These are phyloP conservation scores for Charadrius vociferus DNA, from an alignment of 2,113 vertebrate genomes.

Conservation along the genomic window DNA sequence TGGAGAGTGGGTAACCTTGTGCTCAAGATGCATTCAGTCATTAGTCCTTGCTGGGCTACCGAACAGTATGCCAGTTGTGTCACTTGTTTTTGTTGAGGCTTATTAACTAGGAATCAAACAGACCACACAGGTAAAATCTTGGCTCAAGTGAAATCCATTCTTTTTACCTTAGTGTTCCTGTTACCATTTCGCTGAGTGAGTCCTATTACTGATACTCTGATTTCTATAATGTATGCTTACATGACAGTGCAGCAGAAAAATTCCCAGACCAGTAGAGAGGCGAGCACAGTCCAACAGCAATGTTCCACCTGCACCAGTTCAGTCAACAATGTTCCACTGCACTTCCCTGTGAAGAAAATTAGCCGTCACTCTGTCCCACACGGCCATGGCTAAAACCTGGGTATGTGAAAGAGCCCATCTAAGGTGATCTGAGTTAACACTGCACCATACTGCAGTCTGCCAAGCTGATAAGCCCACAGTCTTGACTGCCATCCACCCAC, in stretches of 20 bases:
- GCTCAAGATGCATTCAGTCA: neutral
- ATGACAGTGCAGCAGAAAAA: neutral
- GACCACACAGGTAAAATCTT: neutral
- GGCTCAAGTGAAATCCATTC: neutral
- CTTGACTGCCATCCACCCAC: conserved; percentile 45
- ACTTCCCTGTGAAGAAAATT: neutral
- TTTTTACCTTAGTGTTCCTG: neutral
- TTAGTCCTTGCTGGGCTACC: neutral
- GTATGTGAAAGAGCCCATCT: neutral
- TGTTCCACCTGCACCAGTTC: neutral
- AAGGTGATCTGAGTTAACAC: neutral
- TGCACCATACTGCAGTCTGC: neutral
- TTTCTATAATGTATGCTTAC: neutral
- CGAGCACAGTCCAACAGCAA: neutral
- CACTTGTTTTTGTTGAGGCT: neutral
- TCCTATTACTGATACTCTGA: neutral
- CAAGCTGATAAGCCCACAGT: conserved; percentile 9
- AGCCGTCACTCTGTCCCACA: neutral
- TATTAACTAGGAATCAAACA: neutral
- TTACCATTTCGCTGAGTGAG: neutral
- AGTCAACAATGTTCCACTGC: neutral
- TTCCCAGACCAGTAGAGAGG: neutral
- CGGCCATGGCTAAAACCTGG: neutral
- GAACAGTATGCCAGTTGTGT: fast-evolving
- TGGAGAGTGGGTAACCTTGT: neutral